Percentiles rank a stretch among this genome's conserved stretches.
Conservation (phyloP, 2,797 vertebrate species). For the Mormyrops boulengeri region DNA sequence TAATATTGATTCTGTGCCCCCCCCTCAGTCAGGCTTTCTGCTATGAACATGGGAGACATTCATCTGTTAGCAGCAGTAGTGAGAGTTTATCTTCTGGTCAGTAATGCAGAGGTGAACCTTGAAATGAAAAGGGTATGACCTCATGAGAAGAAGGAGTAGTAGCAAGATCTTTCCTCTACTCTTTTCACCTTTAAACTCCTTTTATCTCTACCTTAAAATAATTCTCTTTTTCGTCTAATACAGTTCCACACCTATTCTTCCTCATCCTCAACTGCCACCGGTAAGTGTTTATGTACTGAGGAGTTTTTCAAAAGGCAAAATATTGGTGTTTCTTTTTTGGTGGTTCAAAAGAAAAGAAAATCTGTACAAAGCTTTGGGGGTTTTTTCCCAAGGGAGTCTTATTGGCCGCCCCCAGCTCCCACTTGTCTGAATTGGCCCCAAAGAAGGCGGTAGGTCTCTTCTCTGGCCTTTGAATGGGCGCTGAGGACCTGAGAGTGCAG, state of each 20-base stretch:
- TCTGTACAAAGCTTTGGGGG: constrained; percentile 24
- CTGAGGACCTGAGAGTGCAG: background rate
- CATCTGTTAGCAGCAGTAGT: background rate
- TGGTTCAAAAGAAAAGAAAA: constrained; percentile 18
- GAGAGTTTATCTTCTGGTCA: background rate
- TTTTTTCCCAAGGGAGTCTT: background rate
- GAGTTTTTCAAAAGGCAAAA: constrained; percentile 22
- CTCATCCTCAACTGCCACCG: constrained; percentile 15
- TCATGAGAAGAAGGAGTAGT: constrained; percentile 23
- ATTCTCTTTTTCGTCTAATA: background rate
- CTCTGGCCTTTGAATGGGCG: constrained; percentile 27
- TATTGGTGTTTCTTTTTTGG: constrained; percentile 19
- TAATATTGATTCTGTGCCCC: background rate
- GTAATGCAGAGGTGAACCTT: background rate
- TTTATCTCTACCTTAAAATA: constrained; percentile 35
- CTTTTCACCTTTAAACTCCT: constrained; percentile 18
- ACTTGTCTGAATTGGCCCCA: background rate
- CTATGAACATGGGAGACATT: background rate
- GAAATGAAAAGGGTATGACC: constrained; percentile 5
- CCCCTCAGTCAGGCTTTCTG: background rate
- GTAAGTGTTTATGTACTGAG: constrained; percentile 16
- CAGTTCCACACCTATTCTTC: background rate
- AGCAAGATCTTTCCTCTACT: constrained; percentile 32
- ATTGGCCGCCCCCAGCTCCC: constrained; percentile 28
- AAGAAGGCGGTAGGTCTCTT: constrained; percentile 6